Evolutionary conservation across 2,797 vertebrate species (phyloP), one percentile per base, ranked within the genome.

Genomic region (Pitangus sulphuratus): DNA sequence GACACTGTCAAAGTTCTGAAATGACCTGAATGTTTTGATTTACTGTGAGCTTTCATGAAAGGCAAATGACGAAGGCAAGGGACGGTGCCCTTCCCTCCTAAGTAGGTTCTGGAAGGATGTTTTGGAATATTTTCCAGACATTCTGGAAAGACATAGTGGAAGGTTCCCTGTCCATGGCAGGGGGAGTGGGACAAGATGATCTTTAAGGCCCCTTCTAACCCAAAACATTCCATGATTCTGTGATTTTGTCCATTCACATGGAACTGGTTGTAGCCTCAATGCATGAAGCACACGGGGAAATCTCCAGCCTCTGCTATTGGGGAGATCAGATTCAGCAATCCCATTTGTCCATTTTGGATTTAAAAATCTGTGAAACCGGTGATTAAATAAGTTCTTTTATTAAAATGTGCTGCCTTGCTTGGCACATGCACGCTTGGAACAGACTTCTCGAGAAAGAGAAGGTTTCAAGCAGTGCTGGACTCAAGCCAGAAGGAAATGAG

Each of bases 401-500:
- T 56, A n/a, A 80, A 53, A 40, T 77, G 18, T 56, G n/a, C 28
- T 70, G 68, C 25, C 25, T 86, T 64, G 40, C 69, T 89, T 88
- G 74, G 54, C 47, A 57, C 10, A 7, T 11, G 15, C 39, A 6
- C 31, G 6, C 37, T 83, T 18, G 37, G 40, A 84, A 61, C 31
- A 79, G 33, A 60, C 40, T 51, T 70, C 48, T 40, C 69, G 64
- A 76, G 61, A 54, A 64, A 60, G 16, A 64, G 57, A 40, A 75
- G 39, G 24, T 62, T 95, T 89, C 60, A 79, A 54, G 50, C 70
- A 78, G 51, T 11, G 6, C 13, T 94, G 84, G 65, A 42, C 40
- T 57, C 6, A 1, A 78, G 54, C 89, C 91, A 82, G 62, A 74
- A 94, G 65, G 47, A 90, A 95, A 84, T 93, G 37, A 93, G 66